Evolutionary conservation across 2,113 vertebrate species (phyloP).

Genomic region (Rhegmatorhina hoffmannsi): DNA sequence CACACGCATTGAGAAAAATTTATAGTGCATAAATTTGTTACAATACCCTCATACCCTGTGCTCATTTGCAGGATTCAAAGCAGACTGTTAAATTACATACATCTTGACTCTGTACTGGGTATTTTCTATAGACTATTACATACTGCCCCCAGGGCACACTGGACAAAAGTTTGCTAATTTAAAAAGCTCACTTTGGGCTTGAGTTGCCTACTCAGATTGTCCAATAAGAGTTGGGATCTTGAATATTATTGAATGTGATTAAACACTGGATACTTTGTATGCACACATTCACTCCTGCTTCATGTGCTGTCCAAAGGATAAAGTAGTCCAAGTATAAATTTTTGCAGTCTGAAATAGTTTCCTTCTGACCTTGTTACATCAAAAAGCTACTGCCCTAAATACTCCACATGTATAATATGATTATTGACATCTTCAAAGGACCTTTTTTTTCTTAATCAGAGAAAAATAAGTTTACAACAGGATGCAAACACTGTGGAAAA

Average conservation of each 20-base stretch:
- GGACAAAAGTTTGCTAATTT: not conserved
- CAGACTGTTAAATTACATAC: not conserved
- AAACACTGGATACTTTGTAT: not conserved
- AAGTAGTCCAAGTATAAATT: not conserved
- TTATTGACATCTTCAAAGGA: not conserved
- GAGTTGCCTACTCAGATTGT: not conserved
- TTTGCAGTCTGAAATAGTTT: not conserved
- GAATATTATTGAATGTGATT: not conserved
- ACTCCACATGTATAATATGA: not conserved
- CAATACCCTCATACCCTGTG: not conserved
- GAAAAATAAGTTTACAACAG: not conserved
- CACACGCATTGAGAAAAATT: not conserved
- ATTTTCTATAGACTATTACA: not conserved
- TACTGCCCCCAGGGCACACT: not conserved
- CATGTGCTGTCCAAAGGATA: not conserved
- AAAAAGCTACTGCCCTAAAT: not conserved
- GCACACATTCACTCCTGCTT: not conserved
- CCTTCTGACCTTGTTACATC: not conserved
- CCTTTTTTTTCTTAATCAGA: not conserved
- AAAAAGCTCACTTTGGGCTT: not conserved
- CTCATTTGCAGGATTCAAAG: not conserved
- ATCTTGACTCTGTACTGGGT: not conserved
- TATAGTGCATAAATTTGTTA: constrained; percentile 9
- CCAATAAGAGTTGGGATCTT: not conserved
- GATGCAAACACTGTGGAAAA: not conserved